These are phyloP conservation scores for Orgyia antiqua DNA, from an alignment of 2,888 invertebrate species.

Conservation along the genomic window DNA sequence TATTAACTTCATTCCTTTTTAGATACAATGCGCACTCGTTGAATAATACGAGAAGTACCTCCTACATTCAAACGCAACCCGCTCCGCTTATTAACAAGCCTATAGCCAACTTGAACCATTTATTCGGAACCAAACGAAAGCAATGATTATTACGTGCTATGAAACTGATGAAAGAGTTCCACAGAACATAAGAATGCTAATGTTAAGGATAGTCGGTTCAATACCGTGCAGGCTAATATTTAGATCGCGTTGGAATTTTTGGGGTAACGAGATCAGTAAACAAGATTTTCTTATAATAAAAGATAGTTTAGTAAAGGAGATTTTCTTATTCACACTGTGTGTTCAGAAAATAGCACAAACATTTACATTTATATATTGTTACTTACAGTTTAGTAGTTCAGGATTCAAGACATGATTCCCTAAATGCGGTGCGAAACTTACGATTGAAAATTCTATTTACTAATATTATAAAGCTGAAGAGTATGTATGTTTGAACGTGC, in stretches of 20 bases:
- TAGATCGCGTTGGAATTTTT: constrained; percentile 14
- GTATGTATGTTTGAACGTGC: too few species aligned
- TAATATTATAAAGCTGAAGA: too few species aligned
- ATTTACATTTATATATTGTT: too few species aligned
- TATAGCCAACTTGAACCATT: constrained; percentile 10
- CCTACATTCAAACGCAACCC: constrained; percentile 1
- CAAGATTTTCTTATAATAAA: constrained; percentile 3
- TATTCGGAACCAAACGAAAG: constrained; percentile 15
- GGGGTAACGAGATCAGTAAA: neutral
- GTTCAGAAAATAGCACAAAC: too few species aligned
- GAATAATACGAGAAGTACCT: too few species aligned
- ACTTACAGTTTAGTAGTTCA: too few species aligned
- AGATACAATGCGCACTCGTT: too few species aligned
- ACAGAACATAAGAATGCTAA: constrained; percentile 27
- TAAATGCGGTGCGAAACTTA: too few species aligned
- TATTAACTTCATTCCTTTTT: too few species aligned
- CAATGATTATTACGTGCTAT: constrained; percentile 30
- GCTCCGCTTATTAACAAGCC: constrained; percentile 1
- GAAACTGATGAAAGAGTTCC: constrained; percentile 23
- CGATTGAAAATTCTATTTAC: too few species aligned
- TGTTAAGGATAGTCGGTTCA: constrained; percentile 11
- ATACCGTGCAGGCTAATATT: constrained; percentile 17
- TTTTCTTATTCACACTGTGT: too few species aligned
- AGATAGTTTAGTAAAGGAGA: neutral
- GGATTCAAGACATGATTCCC: too few species aligned